Evolutionary conservation across 2,113 vertebrate species (phyloP), one percentile per base, ranked within the genome.

Genomic region (Gavia stellata): DNA sequence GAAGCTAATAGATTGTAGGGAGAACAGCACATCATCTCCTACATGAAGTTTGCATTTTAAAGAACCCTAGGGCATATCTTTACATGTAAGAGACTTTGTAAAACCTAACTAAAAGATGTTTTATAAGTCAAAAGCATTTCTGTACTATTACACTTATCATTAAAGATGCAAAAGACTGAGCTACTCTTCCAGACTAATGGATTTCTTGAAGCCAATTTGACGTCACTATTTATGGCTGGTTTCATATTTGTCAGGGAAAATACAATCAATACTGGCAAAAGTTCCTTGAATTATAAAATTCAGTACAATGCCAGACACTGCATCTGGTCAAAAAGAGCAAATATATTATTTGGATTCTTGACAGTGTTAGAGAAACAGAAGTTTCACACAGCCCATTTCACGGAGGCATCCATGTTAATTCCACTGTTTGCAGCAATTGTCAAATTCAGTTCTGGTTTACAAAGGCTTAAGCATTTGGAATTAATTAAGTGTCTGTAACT

Each of bases 401-500:
- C 1, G 2, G 47, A 66, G 18, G 2, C n/a, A 71, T 52, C 8
- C 12, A 5, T 21, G 9, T 36, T 90, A 93, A 58, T 91, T 72
- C 20, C 28, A 38, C 9, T 85, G 6, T 38, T 92, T 83, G 67
- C 8, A 77, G 6, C 17, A 86, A 16, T n/a, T 91, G 25, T 80
- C 44, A 77, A 50, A 90, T n/a, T 62, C 20, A 62, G 19, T 75
- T 86, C 53, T 50, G 15, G 12, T 84, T 80, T 75, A 36, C 4
- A 9, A 61, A 87, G n/a, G 33, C 6, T 87, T 93, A 84, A 70
- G 17, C 67, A 75, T 53, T 74, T 85, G 66, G 65, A 95, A 96
- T 47, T 95, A 92, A 94, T 92, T 86, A 86, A 94, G 12, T 81
- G 14, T 75, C 88, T 89, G 63, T 33, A 95, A 36, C 82, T 67